Percentiles rank a stretch among this genome's conserved stretches.
phyloP scores from a whole-genome alignment of 1,140 invertebrate genomes.

The Dendroctonus valens region DNA sequence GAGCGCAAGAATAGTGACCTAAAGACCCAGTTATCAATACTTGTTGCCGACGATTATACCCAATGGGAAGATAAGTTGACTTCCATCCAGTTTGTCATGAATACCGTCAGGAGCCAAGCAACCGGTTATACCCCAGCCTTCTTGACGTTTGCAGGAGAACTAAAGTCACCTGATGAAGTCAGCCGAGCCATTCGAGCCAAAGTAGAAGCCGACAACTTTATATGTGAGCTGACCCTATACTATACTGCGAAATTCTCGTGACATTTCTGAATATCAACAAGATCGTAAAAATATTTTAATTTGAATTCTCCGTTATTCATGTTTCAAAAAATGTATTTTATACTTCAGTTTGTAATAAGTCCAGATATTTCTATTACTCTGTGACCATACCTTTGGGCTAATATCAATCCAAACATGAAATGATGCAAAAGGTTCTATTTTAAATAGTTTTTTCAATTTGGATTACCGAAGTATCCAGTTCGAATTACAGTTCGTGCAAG shows the following conservation, averaged over 20 bases:
- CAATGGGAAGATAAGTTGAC: neutral
- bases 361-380: no score
- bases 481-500: no score
- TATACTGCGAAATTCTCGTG: constrained; percentile 5
- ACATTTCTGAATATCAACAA: constrained; percentile 14
- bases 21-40: constrained; percentile 47
- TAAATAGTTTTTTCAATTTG: no score
- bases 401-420: no score
- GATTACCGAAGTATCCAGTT: no score
- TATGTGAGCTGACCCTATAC: constrained; percentile 45
- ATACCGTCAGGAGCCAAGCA: constrained; percentile 44
- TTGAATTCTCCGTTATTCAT: no score
- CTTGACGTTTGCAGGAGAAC: constrained; percentile 48
- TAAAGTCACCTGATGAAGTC: constrained; percentile 36
- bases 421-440: no score
- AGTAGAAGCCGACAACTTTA: constrained; percentile 42
- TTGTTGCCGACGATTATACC: constrained; percentile 40
- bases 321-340: no score
- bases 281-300: no score
- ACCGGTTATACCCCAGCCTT: constrained; percentile 45
- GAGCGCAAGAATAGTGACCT: no score
- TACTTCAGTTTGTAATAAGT: no score
- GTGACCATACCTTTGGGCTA: no score
- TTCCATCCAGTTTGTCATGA: neutral
- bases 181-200: constrained; percentile 38